Evolutionary conservation across 2,888 invertebrate genomes (phyloP).

Genomic region (Ochropacha duplaris): DNA sequence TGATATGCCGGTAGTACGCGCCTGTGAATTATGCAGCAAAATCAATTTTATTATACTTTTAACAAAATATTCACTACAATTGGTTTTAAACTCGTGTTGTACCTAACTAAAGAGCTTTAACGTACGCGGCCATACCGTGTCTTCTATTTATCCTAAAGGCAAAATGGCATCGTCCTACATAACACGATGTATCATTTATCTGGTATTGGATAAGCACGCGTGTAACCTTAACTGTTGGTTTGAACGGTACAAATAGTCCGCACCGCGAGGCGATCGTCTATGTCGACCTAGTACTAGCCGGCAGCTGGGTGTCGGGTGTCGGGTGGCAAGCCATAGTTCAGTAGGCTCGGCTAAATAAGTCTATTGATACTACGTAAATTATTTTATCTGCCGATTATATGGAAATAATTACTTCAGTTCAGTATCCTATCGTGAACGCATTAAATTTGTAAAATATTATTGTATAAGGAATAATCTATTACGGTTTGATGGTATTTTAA

Average conservation of each 20-base stretch:
- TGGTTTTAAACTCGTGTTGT: neutral
- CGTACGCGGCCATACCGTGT: constrained; percentile 6
- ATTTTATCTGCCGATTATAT: neutral
- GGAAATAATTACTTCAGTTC: neutral
- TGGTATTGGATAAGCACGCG: constrained; percentile 60
- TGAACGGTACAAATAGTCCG: constrained; percentile 76
- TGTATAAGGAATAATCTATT: too few relatives aligned
- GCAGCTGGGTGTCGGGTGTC: too few relatives aligned
- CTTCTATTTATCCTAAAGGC: constrained; percentile 39
- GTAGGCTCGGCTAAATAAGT: constrained; percentile 30
- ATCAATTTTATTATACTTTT: too few relatives aligned
- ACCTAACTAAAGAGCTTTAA: neutral
- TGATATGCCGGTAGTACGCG: too few relatives aligned
- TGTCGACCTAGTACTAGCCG: constrained; percentile 60
- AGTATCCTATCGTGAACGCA: too few relatives aligned
- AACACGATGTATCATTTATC: constrained; percentile 57
- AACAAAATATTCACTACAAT: too few relatives aligned
- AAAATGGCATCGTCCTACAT: constrained; percentile 48
- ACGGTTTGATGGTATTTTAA: too few relatives aligned
- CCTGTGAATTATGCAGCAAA: too few relatives aligned
- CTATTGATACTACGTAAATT: constrained; percentile 15
- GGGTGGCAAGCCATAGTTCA: constrained; percentile 49
- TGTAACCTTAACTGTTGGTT: constrained; percentile 63
- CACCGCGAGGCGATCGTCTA: constrained; percentile 55
- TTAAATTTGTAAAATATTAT: too few relatives aligned